Percentiles rank a stretch among this genome's conserved stretches.
Evolutionary conservation across 2,797 vertebrate genomes (phyloP).

Genomic region (Ctenopoma multispine): DNA sequence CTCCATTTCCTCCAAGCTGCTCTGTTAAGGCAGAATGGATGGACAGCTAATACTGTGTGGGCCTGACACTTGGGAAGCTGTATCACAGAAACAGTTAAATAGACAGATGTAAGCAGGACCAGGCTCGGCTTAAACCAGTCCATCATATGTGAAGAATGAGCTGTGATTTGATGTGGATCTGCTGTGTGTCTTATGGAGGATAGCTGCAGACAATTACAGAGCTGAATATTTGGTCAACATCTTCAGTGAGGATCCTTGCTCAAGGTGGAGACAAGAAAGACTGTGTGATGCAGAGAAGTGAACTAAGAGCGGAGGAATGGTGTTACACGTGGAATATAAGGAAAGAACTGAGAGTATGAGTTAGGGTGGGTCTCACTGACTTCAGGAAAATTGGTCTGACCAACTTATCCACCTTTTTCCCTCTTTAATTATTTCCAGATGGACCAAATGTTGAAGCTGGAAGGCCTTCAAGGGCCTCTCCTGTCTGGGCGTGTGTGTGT

Average conservation of each 20-base stretch:
- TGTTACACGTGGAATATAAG: conserved; percentile 29
- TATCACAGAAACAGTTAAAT: too few relatives aligned
- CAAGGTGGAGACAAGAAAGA: background rate
- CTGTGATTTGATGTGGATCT: conserved; percentile 6
- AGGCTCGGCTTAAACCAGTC: too few relatives aligned
- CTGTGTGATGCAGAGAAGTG: conserved; percentile 19
- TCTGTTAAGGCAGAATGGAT: too few relatives aligned
- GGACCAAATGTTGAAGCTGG: conserved; percentile 67
- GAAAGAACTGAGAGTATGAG: conserved; percentile 27
- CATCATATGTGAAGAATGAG: background rate
- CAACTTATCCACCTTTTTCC: conserved; percentile 53
- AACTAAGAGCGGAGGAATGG: conserved; percentile 7
- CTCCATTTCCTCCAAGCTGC: background rate
- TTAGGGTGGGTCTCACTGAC: conserved; percentile 68
- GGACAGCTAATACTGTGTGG: too few relatives aligned
- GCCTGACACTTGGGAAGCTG: too few relatives aligned
- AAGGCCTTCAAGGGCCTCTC: conserved; percentile 68
- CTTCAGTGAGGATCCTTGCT: background rate
- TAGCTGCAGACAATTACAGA: conserved; percentile 3
- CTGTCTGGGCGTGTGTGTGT: conserved; percentile 40
- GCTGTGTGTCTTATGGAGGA: background rate
- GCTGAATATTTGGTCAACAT: conserved; percentile 1
- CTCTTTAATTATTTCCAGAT: conserved; percentile 74
- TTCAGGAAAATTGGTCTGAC: conserved; percentile 67
- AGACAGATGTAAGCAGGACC: too few relatives aligned